Evolutionary conservation across 1,140 invertebrate species (phyloP).

Genomic region (Pomacea maculata): DNA sequence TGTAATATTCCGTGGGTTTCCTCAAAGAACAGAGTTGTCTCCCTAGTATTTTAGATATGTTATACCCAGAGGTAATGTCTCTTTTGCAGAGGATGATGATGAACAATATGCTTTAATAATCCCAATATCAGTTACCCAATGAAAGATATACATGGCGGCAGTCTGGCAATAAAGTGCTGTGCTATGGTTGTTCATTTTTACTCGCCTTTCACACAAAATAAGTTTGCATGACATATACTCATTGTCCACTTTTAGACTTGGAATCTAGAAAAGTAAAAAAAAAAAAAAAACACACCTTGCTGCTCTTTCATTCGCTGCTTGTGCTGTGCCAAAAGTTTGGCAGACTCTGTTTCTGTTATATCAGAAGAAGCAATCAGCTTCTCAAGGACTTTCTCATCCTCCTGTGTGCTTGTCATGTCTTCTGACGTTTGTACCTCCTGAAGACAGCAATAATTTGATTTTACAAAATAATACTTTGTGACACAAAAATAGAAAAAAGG

Average conservation of each 20-base stretch:
- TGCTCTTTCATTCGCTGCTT: slow-evolving; percentile 41
- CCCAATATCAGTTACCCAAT: too few relatives aligned
- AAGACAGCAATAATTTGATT: not conserved
- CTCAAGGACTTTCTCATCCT: slow-evolving; percentile 31
- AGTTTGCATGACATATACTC: not conserved
- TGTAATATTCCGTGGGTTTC: too few relatives aligned
- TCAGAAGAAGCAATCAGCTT: slow-evolving; percentile 24
- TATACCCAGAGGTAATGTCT: too few relatives aligned
- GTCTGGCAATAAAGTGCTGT: too few relatives aligned
- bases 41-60: too few relatives aligned
- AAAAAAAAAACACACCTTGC: slow-evolving; percentile 26
- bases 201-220: not conserved
- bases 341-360: slow-evolving; percentile 32
- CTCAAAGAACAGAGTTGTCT: too few relatives aligned
- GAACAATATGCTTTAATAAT: too few relatives aligned
- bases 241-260: not conserved
- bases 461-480: not conserved
- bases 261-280: not conserved
- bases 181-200: not conserved
- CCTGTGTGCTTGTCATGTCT: slow-evolving; percentile 28
- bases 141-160: too few relatives aligned
- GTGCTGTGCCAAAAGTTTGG: slow-evolving; percentile 44
- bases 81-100: too few relatives aligned
- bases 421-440: slow-evolving; percentile 32
- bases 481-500: too few relatives aligned